Base-by-base conservation (phyloP, 2,113 vertebrate genomes). In the Saccopteryx bilineata region DNA sequence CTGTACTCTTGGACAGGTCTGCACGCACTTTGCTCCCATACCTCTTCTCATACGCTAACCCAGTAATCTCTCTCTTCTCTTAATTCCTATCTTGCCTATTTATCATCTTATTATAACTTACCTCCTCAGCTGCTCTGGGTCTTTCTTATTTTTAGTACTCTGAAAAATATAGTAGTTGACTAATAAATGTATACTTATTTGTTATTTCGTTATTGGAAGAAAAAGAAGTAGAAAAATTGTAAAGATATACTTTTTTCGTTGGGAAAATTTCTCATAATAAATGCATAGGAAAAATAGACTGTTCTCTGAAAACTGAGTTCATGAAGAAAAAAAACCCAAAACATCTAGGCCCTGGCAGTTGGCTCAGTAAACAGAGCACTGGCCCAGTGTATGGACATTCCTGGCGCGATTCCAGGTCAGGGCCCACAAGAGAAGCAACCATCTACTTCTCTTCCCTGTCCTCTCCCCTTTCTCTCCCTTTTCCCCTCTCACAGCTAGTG, bases 261-360 rank as follows among this genome's bases (percentile, higher is more conserved):
- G 50, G 72, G 15, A 93, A 95, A 84, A 63, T 48, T 56, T 56
- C 82, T 90, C 33, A 26, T 63, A 94, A 93, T 80, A 81, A 80
- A 61, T 5, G 9, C 46, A 85, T 14, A 74, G 80, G 46, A 95
- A 95, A 96, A 93, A 79, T 7, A 76, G 83, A 0, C 24, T 92
- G 31, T 80, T 95, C 90, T 13, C 87, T 88, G 95, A 89, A 97
- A 97, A 97, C 74, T 58, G n/a, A 76, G 54, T 83, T 93, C 58
- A 63, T 68, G 19, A 1, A 87, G 82, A 69, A 97, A 97, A 96
- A 94, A 76, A 65, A 39, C 39, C 39, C 39, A 39, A 39, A 39
- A 39, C 39, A 39, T 39, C 39, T 39, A 39, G 39, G 39, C 39
- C 39, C 39, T 39, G 39, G 39, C 39, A 3, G 39, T 39, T 39